Base-by-base conservation (phyloP, 2,113 vertebrate species). In the Charina bottae region DNA sequence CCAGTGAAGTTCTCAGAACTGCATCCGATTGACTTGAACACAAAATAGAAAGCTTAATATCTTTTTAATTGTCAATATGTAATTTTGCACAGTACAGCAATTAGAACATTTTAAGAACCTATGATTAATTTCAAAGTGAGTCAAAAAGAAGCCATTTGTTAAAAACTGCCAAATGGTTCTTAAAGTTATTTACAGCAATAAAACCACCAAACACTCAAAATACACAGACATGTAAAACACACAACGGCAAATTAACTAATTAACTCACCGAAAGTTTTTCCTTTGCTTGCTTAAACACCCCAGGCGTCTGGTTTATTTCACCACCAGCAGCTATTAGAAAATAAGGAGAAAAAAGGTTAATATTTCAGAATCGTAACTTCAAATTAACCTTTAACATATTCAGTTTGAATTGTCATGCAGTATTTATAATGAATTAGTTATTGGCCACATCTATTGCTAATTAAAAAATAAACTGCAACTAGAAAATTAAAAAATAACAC, bases 191-290 rank as follows among this genome's bases (percentile, higher is more conserved):
- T 86, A 83, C 15, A 89, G 91, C 95, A 72, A 93, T 53, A 95
- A 84, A 93, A 86, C 60, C 1, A 92, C n/a, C 19, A 95, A 92
- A 95, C 60, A 58, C 15, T 37, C 19, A 88, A 91, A 91, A 95
- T 95, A 90, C 0, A 21, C 92, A 92, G 55, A 95, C 62, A 93
- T 89, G 37, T 93, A 95, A 0, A 87, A 93, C 58, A 21, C 26
- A 91, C 33, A 95, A 95, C 8, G 42, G 62, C 89, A 26, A 37
- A 89, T 96, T 95, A 97, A 99, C 99, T 99, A 37, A 89, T 96
- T 95, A 97, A 99, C 99, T 99, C 97, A 99, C 99, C 94, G 98
- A 98, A 91, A 98, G 97, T 97, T 98, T 98, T 96, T 99, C 99
- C 94, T 98, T 99, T 89, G 99, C 98, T 96, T 98, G 98, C 95